Conservation (phyloP, 1,140 invertebrate species). For the Anoplolepis gracilipes region DNA sequence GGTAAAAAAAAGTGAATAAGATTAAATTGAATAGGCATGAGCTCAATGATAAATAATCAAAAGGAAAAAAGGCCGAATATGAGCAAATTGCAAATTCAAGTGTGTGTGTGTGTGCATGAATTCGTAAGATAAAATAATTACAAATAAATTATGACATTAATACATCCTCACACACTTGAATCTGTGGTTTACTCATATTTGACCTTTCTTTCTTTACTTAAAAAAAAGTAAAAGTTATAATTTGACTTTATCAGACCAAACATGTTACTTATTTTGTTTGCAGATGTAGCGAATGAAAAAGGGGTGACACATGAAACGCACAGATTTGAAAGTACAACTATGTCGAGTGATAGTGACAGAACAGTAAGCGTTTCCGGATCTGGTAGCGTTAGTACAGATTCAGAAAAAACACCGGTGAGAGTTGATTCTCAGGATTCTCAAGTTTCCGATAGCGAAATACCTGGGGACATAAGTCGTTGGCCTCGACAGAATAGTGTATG, state of each 20-base stretch:
- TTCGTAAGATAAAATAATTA: too few relatives aligned
- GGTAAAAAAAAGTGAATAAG: conserved; percentile 88
- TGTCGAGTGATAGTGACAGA: conserved; percentile 87
- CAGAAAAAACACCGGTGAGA: conserved; percentile 92
- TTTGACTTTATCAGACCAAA: not conserved
- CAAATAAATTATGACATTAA: too few relatives aligned
- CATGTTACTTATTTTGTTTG: conserved; percentile 61
- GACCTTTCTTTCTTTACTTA: too few relatives aligned
- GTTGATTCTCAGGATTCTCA: conserved; percentile 96
- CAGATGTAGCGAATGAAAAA: conserved; percentile 85
- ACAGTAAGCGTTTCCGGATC: conserved; percentile 92
- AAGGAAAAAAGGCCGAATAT: too few relatives aligned
- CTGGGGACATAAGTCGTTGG: conserved; percentile 88
- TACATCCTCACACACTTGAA: too few relatives aligned
- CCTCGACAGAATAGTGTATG: conserved; percentile 96
- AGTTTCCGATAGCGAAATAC: conserved; percentile 88
- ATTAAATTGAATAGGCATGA: too few relatives aligned
- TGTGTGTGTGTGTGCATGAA: too few relatives aligned
- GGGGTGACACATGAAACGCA: conserved; percentile 6
- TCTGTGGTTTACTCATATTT: too few relatives aligned
- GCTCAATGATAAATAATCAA: too few relatives aligned
- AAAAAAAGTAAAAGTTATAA: too few relatives aligned
- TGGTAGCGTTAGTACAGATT: conserved; percentile 92
- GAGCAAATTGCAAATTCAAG: too few relatives aligned
- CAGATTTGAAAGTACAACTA: conserved; percentile 3